These are phyloP conservation scores for Halichondria panicea DNA, from an alignment of 37 sponge, comb jelly and placozoan species.

Conservation along the genomic window DNA sequence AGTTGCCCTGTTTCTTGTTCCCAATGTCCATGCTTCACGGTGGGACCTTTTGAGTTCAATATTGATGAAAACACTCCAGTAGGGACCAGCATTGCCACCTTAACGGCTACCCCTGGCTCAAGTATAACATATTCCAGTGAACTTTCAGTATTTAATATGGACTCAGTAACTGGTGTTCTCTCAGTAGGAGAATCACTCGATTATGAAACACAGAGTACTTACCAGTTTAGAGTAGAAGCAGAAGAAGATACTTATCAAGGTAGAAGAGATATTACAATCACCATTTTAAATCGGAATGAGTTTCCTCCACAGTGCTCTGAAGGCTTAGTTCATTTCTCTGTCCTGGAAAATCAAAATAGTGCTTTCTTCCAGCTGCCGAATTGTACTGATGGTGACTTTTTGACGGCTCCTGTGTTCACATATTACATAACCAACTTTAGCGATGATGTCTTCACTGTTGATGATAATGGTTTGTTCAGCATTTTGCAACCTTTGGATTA, in stretches of 20 bases:
- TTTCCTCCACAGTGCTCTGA: slow-evolving; percentile 4
- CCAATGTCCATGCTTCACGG: background rate
- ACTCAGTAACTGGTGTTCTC: background rate
- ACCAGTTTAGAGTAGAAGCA: background rate
- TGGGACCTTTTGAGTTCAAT: background rate
- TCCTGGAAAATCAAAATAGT: background rate
- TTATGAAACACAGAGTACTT: background rate
- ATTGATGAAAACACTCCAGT: slow-evolving; percentile 1
- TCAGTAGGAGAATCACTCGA: background rate
- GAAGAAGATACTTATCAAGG: background rate
- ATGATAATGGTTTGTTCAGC: background rate
- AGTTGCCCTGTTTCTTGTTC: background rate
- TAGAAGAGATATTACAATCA: background rate
- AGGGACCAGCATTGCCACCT: background rate
- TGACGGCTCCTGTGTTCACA: background rate
- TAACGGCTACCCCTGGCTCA: slow-evolving; percentile 10
- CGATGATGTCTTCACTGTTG: background rate
- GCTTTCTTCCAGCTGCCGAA: background rate
- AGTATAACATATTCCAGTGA: background rate
- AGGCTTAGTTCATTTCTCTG: background rate
- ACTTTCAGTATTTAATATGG: slow-evolving; percentile 5
- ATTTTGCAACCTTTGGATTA: background rate
- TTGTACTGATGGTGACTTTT: background rate
- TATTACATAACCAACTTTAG: background rate
- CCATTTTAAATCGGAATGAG: slow-evolving; percentile 1